These are phyloP conservation scores for Campoletis sonorensis DNA, from an alignment of 1,140 invertebrate species.

Conservation along the genomic window DNA sequence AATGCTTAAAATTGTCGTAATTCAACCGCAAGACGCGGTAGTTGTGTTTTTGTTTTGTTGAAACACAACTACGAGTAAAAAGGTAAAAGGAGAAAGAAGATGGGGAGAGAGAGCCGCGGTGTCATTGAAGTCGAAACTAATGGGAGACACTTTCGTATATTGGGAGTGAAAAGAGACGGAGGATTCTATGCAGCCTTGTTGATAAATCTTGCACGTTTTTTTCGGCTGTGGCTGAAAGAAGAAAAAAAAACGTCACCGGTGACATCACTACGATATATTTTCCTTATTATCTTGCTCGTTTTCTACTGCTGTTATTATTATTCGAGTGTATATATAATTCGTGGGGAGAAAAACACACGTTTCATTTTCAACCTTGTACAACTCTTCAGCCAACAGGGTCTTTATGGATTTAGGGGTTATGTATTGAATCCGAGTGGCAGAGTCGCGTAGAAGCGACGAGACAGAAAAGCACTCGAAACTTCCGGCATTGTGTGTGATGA, in stretches of 20 bases:
- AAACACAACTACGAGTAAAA: not conserved
- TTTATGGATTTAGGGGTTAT: too few relatives aligned
- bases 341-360: not conserved
- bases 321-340: not conserved
- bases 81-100: not conserved
- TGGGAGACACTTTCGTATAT: conserved; percentile 3
- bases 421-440: too few relatives aligned
- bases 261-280: conserved; percentile 21
- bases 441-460: too few relatives aligned
- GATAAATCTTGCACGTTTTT: conserved; percentile 17
- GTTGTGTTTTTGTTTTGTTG: not conserved
- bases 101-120: conserved; percentile 3
- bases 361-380: too few relatives aligned
- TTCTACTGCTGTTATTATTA: not conserved
- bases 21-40: not conserved
- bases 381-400: too few relatives aligned
- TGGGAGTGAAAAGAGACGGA: not conserved
- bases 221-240: not conserved
- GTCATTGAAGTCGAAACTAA: conserved; percentile 20
- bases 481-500: too few relatives aligned
- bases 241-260: not conserved
- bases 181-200: not conserved
- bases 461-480: too few relatives aligned
- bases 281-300: conserved; percentile 7
- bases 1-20: not conserved